A percentile compares a stretch with the other conserved stretches of the same genome.
These are phyloP conservation scores for Pandemis heparana DNA, from an alignment of 2,888 invertebrate species.

Conservation along the genomic window DNA sequence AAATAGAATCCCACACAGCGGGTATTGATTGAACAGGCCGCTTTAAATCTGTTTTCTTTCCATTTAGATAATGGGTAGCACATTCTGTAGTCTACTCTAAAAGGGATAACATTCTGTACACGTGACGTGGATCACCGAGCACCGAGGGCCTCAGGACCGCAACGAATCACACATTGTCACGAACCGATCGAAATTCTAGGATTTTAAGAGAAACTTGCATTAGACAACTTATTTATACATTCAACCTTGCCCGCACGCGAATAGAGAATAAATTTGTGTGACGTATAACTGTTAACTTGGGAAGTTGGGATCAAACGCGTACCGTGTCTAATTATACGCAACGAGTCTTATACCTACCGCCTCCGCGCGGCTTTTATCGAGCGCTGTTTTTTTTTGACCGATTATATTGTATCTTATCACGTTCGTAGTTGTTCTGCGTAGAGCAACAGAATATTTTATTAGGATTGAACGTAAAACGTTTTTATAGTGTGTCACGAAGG, in stretches of 20 bases:
- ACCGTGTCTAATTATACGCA: slow-evolving; percentile 41
- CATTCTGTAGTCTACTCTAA: background rate
- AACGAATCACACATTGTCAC: slow-evolving; percentile 35
- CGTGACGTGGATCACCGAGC: slow-evolving; percentile 4
- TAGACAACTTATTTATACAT: slow-evolving; percentile 10
- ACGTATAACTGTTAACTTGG: background rate
- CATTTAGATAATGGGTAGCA: slow-evolving; percentile 17
- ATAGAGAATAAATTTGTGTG: slow-evolving; percentile 30
- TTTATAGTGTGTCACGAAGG: slow-evolving; percentile 11
- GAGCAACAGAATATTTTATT: background rate
- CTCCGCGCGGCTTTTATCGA: slow-evolving; percentile 19
- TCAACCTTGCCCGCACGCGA: slow-evolving; percentile 33
- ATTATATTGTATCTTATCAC: slow-evolving; percentile 37
- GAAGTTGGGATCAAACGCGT: slow-evolving; percentile 12
- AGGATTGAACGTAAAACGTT: background rate
- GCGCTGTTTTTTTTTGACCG: slow-evolving; percentile 33
- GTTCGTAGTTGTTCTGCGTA: slow-evolving; percentile 9
- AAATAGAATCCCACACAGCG: slow-evolving; percentile 16
- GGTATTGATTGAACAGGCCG: slow-evolving; percentile 8
- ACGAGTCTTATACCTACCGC: slow-evolving; percentile 22
- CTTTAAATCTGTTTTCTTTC: slow-evolving; percentile 14
- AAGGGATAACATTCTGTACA: slow-evolving; percentile 30
- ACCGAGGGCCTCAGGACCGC: slow-evolving; percentile 17
- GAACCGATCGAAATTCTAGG: slow-evolving; percentile 36
- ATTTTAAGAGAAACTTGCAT: slow-evolving; percentile 28